Conservation (phyloP, 2,888 invertebrate species). For the Zele albiditarsus region DNA sequence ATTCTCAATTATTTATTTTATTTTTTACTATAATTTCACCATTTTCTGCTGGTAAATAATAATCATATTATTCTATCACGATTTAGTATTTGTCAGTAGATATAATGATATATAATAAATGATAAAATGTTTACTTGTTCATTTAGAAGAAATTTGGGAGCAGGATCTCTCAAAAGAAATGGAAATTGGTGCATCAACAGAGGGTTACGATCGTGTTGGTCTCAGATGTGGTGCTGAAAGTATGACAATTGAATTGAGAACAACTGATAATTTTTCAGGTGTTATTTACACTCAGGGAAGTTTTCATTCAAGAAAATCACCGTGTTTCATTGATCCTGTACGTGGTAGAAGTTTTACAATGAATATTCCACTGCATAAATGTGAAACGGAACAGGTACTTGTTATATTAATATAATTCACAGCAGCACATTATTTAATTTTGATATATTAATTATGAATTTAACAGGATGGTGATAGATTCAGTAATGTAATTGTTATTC, state of each 20-base stretch:
- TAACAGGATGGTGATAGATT: slow-evolving; percentile 75
- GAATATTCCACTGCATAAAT: slow-evolving; percentile 76
- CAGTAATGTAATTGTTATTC: slow-evolving; percentile 78
- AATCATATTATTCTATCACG: not conserved
- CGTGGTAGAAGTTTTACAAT: slow-evolving; percentile 74
- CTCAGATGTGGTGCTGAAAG: slow-evolving; percentile 76
- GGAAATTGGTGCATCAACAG: slow-evolving; percentile 76
- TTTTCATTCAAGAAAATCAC: slow-evolving; percentile 75
- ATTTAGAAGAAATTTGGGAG: slow-evolving; percentile 72
- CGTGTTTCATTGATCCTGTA: slow-evolving; percentile 76
- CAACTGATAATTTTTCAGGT: slow-evolving; percentile 76
- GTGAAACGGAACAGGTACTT: slow-evolving; percentile 74
- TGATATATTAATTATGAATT: not conserved
- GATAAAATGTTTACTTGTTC: not conserved
- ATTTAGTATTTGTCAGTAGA: not conserved
- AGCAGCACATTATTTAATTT: not conserved
- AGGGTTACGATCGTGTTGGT: slow-evolving; percentile 76
- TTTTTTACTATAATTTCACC: not conserved
- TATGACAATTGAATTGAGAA: slow-evolving; percentile 74
- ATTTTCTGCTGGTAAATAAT: not conserved
- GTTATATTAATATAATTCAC: not conserved
- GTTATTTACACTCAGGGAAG: slow-evolving; percentile 79
- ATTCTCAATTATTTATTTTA: not conserved
- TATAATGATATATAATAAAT: slow-evolving; percentile 14
- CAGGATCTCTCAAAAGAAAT: slow-evolving; percentile 76